Conservation (phyloP, 64 coral and sea anemone species). For the Dendrophyllia cribrosa region DNA sequence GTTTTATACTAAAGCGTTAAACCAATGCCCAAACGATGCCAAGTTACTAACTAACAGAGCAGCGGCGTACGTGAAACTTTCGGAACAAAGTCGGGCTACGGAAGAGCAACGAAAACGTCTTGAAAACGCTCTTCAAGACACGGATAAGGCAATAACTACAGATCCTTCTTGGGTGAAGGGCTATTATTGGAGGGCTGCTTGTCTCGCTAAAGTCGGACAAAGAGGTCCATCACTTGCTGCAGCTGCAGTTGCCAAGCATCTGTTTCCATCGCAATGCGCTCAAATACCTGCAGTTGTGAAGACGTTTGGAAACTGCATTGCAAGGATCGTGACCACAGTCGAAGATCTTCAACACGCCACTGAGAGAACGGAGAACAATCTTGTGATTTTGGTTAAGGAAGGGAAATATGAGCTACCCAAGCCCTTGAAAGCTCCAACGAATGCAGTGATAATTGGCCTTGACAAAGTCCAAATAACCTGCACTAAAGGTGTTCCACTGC, state of each 20-base stretch:
- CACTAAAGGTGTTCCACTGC: background rate
- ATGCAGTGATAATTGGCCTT: background rate
- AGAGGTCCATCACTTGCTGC: conserved; percentile 21
- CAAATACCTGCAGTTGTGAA: background rate
- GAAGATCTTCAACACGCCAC: background rate
- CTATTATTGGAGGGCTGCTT: background rate
- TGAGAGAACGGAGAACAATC: background rate
- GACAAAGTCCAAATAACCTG: background rate
- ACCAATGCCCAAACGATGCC: background rate
- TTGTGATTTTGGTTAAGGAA: background rate
- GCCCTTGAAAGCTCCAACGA: background rate
- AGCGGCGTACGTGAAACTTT: background rate
- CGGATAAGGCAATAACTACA: background rate
- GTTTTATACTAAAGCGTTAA: background rate
- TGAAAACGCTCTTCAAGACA: background rate
- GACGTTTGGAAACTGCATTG: background rate
- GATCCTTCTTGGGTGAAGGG: conserved; percentile 15
- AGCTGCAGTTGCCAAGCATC: background rate
- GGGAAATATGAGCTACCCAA: background rate
- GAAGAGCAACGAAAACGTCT: background rate
- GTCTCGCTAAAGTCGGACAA: background rate
- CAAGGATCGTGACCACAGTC: background rate
- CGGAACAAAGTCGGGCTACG: background rate
- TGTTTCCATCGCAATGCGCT: background rate
- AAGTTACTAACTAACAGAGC: conserved; percentile 2